Evolutionary conservation across 2,113 vertebrate genomes (phyloP), one percentile per base, ranked within the genome.

Genomic region (Gambusia affinis): DNA sequence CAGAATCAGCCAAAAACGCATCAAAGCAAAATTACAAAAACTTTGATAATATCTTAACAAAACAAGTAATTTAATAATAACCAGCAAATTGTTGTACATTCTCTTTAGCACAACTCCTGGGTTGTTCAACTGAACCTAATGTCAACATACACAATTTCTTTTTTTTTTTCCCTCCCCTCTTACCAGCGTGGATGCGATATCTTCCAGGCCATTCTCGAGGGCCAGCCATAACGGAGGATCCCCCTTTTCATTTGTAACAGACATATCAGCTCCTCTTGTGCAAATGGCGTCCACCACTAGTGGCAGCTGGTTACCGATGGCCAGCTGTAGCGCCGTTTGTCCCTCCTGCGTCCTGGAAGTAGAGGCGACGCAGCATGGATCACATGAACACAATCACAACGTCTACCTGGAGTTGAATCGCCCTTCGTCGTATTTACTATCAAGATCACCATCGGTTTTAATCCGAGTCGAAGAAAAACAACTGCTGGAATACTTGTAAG

Each of bases 111-210:
- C 4, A 47, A 47, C 14, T 47, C 4, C 15, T 47, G 19, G 4
- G 42, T 44, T 44, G 44, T 44, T 44, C 14, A 15, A 47, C 44
- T 19, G 17, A 19, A 17, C 14, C 44, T 47, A 47, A 4, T 19
- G 44, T 47, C 44, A 4, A 47, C 14, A 47, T 47, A 19, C 14
- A 19, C 5, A 15, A 19, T 19, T 28, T 42, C n/a, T 1, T 0
- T 61, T n/a, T n/a, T n/a, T n/a, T 11, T 11, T 11, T 0, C 35
- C 35, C 35, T 11, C 10, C 35, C 51, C 24, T 67, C 94, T 95
- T 87, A 99, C 98, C 96, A 99, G 91, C 19, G 98, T 99, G 2
- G 98, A 99, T 2, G 98, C 98, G 4, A 99, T 99, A 84, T 99
- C 98, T 81, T 99, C 97, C 78, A 99, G 89, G 33, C 94, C 94